Percentiles rank a stretch among this genome's conserved stretches.
phyloP scores from a whole-genome alignment of 2,888 invertebrate genomes.

The Drosophila anomalipes region DNA sequence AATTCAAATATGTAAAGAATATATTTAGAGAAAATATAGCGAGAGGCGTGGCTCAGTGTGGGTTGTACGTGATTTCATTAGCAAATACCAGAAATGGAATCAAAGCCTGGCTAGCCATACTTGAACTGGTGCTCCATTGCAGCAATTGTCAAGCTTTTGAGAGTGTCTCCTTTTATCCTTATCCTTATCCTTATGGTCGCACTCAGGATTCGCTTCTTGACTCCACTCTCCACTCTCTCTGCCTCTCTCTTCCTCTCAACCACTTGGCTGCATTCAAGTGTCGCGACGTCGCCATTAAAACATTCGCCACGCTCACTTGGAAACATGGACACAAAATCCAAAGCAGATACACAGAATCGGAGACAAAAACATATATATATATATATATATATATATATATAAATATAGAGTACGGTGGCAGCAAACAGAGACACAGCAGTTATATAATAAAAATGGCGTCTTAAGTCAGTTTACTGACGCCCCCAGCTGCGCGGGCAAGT shows the following conservation, averaged over 20 bases:
- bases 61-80: conserved; percentile 73
- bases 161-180: conserved; percentile 18
- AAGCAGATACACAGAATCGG: conserved; percentile 37
- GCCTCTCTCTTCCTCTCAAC: conserved; percentile 7
- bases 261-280: conserved; percentile 80
- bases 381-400: conserved; percentile 2
- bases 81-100: conserved; percentile 44
- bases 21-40: conserved; percentile 16
- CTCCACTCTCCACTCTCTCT: conserved; percentile 1
- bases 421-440: conserved; percentile 44
- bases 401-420: not conserved
- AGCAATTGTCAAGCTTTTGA: conserved; percentile 23
- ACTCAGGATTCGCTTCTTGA: conserved; percentile 50
- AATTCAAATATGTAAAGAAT: conserved; percentile 66
- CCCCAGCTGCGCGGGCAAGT: conserved; percentile 70
- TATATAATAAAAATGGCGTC: conserved; percentile 74
- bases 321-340: conserved; percentile 62
- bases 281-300: conserved; percentile 78
- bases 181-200: conserved; percentile 54
- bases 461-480: conserved; percentile 65
- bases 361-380: not conserved
- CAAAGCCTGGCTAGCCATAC: conserved; percentile 41
- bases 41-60: conserved; percentile 34
- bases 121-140: conserved; percentile 43
- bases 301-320: conserved; percentile 72